phyloP scores from a whole-genome alignment of 2,797 vertebrate genomes.

The Sebastes itinus region DNA sequence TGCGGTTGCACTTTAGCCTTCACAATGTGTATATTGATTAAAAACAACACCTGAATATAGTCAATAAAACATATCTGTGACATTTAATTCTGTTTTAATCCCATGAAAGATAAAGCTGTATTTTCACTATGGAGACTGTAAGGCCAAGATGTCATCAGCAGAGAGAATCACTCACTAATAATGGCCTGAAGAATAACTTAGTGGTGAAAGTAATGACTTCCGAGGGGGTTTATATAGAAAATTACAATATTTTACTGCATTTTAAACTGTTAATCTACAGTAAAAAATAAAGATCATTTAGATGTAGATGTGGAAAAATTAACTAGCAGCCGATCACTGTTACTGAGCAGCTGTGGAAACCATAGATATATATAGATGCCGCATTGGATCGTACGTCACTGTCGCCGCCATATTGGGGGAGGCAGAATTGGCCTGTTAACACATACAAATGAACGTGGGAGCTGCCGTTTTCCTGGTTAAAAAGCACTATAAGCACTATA shows the following conservation, averaged over 20 bases:
- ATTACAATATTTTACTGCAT: background rate
- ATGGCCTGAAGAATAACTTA: background rate
- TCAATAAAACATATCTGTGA: conserved; percentile 2
- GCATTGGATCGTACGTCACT: too few relatives aligned
- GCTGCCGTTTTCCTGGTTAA: too few relatives aligned
- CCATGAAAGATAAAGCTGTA: background rate
- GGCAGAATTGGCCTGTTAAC: too few relatives aligned
- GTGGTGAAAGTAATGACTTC: background rate
- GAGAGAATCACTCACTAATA: background rate
- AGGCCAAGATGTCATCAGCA: conserved; percentile 7
- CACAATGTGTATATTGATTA: conserved; percentile 13
- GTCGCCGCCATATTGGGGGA: too few relatives aligned
- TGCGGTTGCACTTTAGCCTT: background rate
- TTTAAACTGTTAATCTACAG: background rate
- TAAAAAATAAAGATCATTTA: background rate
- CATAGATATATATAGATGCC: too few relatives aligned
- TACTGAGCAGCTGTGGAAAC: background rate
- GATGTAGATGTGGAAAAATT: background rate
- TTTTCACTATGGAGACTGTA: background rate
- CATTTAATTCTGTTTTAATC: background rate
- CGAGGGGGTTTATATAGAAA: background rate
- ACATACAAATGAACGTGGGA: too few relatives aligned
- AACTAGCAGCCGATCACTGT: background rate
- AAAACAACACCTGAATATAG: background rate
- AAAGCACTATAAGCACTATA: too few relatives aligned